Percentiles rank a stretch among this genome's conserved stretches.
phyloP scores from a whole-genome alignment of 2,888 invertebrate genomes.

The Falcaria lacertinaria region DNA sequence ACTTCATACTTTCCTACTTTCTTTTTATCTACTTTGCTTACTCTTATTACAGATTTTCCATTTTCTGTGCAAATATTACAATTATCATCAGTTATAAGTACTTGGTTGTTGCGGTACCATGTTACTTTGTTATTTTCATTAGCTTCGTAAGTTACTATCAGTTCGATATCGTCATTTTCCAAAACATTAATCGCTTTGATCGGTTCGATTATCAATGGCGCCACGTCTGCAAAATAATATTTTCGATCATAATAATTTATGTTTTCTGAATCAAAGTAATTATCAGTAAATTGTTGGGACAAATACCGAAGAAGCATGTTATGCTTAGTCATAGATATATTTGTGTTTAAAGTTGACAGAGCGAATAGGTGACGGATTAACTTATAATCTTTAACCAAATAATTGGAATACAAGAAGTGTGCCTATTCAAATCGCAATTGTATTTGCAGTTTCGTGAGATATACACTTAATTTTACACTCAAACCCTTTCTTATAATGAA shows the following conservation, averaged over 20 bases:
- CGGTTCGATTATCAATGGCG: conserved; percentile 85
- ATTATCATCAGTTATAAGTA: conserved; percentile 82
- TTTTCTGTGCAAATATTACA: conserved; percentile 80
- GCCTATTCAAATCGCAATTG: too few relatives aligned
- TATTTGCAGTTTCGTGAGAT: too few relatives aligned
- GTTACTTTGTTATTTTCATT: conserved; percentile 85
- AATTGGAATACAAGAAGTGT: too few relatives aligned
- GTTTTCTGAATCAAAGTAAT: too few relatives aligned
- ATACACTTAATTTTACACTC: too few relatives aligned
- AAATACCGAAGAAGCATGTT: too few relatives aligned
- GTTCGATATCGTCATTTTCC: conserved; percentile 83
- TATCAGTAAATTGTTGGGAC: too few relatives aligned
- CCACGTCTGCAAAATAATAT: conserved; percentile 67
- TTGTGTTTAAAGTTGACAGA: too few relatives aligned
- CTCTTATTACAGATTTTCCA: conserved; percentile 81
- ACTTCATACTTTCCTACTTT: conserved; percentile 94
- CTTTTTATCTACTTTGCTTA: conserved; percentile 84
- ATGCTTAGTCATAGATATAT: too few relatives aligned
- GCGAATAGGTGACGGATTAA: too few relatives aligned
- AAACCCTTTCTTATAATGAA: too few relatives aligned
- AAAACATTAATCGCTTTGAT: conserved; percentile 86
- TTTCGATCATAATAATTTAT: conserved; percentile 39
- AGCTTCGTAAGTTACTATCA: conserved; percentile 87
- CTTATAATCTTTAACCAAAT: too few relatives aligned
- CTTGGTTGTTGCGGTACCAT: conserved; percentile 92